phyloP scores from a whole-genome alignment of 2,888 invertebrate species.

The Scaptodrosophila latifasciaeformis region DNA sequence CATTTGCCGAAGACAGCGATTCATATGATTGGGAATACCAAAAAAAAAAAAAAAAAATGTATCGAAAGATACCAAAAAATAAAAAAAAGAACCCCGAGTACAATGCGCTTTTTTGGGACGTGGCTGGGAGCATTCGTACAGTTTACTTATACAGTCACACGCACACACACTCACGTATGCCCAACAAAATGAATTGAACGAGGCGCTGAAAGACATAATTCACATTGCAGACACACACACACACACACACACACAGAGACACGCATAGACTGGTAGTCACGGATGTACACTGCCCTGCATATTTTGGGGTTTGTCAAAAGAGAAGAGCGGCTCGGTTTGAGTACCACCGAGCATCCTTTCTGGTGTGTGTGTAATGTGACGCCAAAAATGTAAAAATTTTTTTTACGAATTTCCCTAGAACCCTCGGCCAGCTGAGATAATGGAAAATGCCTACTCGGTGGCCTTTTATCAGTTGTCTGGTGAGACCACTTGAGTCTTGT shows the following conservation, averaged over 20 bases:
- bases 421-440: background rate
- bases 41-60: too few species aligned
- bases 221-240: conserved; percentile 54
- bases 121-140: background rate
- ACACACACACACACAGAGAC: conserved; percentile 13
- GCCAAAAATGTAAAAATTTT: conserved; percentile 48
- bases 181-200: conserved; percentile 35
- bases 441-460: background rate
- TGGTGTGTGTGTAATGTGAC: conserved; percentile 50
- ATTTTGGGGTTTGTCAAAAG: background rate
- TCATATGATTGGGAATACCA: too few species aligned
- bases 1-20: too few species aligned
- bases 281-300: background rate
- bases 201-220: conserved; percentile 67
- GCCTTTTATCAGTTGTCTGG: conserved; percentile 45
- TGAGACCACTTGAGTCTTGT: conserved; percentile 43
- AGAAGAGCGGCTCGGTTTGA: conserved; percentile 3
- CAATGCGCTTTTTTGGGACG: too few species aligned
- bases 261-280: conserved; percentile 11
- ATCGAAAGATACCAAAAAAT: too few species aligned
- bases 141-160: conserved; percentile 6
- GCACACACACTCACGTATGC: conserved; percentile 12
- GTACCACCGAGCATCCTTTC: conserved; percentile 15
- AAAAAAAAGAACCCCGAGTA: too few species aligned
- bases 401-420: conserved; percentile 33